Evolutionary conservation across 2,888 invertebrate species (phyloP).

Genomic region (Nemurella pictetii): DNA sequence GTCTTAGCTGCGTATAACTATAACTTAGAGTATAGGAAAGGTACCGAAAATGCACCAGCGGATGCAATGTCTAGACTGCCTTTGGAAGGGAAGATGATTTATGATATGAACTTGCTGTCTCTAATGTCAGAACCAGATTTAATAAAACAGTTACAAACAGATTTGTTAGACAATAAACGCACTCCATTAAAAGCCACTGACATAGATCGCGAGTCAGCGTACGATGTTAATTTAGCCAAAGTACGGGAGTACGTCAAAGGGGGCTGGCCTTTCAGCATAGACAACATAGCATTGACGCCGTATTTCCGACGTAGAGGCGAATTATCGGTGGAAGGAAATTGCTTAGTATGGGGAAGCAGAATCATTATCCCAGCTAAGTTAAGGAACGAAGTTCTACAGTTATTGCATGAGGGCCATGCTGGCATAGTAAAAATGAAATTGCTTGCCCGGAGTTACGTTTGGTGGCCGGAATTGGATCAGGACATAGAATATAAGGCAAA

Average conservation of each 20-base stretch:
- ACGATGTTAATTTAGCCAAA: background rate
- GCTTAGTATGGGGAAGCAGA: conserved; percentile 43
- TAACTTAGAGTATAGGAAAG: conserved; percentile 34
- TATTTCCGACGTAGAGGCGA: conserved; percentile 2
- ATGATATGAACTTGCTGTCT: background rate
- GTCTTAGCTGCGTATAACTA: conserved; percentile 43
- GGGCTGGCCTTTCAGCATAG: conserved; percentile 9
- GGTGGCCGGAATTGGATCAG: conserved; percentile 38
- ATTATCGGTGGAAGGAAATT: conserved; percentile 31
- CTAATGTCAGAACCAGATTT: too few relatives aligned
- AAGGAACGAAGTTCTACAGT: background rate
- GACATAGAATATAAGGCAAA: conserved; percentile 38
- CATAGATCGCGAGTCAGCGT: background rate
- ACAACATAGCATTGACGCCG: background rate
- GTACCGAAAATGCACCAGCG: background rate
- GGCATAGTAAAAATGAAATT: conserved; percentile 26
- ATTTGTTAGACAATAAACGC: background rate
- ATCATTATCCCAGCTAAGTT: conserved; percentile 38
- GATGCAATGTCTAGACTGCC: conserved; percentile 23
- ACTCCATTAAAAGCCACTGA: background rate
- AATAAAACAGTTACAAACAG: background rate
- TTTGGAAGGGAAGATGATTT: background rate
- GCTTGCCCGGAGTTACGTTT: conserved; percentile 37
- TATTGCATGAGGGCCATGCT: conserved; percentile 27
- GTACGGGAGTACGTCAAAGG: background rate